phyloP scores from a whole-genome alignment of 1,140 invertebrate species.

The Brachystomella parvula region DNA sequence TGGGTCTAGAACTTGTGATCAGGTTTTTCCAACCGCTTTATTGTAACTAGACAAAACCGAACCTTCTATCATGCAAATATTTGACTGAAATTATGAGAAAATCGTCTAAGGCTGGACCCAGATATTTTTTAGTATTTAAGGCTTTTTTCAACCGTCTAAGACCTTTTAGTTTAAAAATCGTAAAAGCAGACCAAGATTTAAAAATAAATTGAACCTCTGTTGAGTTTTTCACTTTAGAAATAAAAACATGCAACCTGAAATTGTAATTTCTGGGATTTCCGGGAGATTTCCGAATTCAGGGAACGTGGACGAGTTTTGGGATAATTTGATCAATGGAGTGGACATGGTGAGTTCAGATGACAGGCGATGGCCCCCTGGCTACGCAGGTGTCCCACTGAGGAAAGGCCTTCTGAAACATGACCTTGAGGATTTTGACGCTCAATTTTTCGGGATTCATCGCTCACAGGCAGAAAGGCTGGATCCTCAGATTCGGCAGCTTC shows the following conservation, averaged over 20 bases:
- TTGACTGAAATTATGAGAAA: too few relatives aligned
- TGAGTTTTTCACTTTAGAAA: slow-evolving; percentile 44
- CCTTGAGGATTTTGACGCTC: slow-evolving; percentile 74
- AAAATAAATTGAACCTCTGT: background rate
- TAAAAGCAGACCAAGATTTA: background rate
- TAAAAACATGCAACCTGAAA: slow-evolving; percentile 45
- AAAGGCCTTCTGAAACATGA: slow-evolving; percentile 80
- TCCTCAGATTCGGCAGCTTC: slow-evolving; percentile 77
- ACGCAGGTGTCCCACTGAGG: slow-evolving; percentile 59
- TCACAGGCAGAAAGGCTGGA: slow-evolving; percentile 94
- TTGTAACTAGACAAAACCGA: too few relatives aligned
- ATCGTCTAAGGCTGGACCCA: too few relatives aligned
- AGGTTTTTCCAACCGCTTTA: too few relatives aligned
- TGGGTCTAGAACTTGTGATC: too few relatives aligned
- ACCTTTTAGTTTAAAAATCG: too few relatives aligned
- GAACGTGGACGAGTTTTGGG: slow-evolving; percentile 65
- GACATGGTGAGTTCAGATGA: slow-evolving; percentile 56
- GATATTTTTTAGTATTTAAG: too few relatives aligned
- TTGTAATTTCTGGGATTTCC: slow-evolving; percentile 72
- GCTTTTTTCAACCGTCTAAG: too few relatives aligned
- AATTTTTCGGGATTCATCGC: slow-evolving; percentile 87
- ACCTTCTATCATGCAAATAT: too few relatives aligned
- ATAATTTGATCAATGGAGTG: slow-evolving; percentile 64
- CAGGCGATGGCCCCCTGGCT: slow-evolving; percentile 48
- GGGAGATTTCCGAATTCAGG: slow-evolving; percentile 79